Evolutionary conservation across 2,113 vertebrate genomes (phyloP), one percentile per base, ranked within the genome.

Genomic region (Pteruthius melanotis): DNA sequence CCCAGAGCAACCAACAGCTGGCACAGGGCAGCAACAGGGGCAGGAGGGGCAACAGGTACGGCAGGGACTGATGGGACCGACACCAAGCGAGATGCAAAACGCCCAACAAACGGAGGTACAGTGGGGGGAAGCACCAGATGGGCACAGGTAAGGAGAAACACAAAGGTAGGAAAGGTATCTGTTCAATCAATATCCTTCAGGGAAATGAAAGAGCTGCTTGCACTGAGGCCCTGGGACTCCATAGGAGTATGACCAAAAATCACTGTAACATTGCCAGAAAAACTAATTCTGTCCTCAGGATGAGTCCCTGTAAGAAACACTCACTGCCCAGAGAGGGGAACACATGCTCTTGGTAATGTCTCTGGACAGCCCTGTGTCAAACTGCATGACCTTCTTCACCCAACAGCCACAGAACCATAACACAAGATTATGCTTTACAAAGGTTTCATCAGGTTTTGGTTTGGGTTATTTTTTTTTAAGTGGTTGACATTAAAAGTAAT

Each of bases 61-160:
- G 61, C 1, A 1, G 86, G 70, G 70, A 87, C 13, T 1, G 0
- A 63, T 0, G 14, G 59, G 50, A 78, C 31, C 0, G 1, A 87
- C 93, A 93, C 56, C 72, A 30, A 5, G 39, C 72, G 56, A 72
- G 64, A 93, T 30, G 60, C 42, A 45, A 13, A 60, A 87, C 2
- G 5, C 28, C 84, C 53, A 54, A 68, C 72, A 86, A 18, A 94
- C 0, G 0, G 33, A 83, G 89, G 77, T 8, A 81, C 54, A 9
- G 15, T 3, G 50, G 84, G 69, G 76, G 77, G 54, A 45, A 44
- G 84, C 72, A 82, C 16, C 78, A 52, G 20, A 24, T 1, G 4
- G 80, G 30, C 87, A 89, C 45, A 10, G 9, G 0, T n/a, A 15
- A 68, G 65, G 59, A 28, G 42, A 83, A 90, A 90, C 31, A 77